These are phyloP conservation scores for Tetragonisca angustula DNA, from an alignment of 2,888 invertebrate genomes.

Conservation along the genomic window DNA sequence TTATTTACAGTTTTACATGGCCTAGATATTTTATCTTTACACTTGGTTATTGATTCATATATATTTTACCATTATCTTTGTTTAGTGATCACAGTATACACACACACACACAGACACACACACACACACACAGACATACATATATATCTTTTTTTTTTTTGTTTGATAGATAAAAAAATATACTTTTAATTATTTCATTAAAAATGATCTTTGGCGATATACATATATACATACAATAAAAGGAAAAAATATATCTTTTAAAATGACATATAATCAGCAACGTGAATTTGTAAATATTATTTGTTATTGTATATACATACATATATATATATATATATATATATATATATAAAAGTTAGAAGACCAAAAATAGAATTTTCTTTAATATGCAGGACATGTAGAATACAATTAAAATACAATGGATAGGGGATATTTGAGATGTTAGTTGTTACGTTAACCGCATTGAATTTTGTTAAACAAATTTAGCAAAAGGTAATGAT, in stretches of 20 bases:
- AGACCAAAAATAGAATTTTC: conserved; percentile 44
- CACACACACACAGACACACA: not conserved
- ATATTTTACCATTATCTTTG: conserved; percentile 1
- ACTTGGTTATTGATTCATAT: conserved; percentile 15
- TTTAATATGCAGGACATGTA: conserved; percentile 51
- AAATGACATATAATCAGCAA: conserved; percentile 64
- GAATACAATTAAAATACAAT: conserved; percentile 6
- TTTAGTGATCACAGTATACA: conserved; percentile 35
- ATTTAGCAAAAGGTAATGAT: conserved; percentile 7
- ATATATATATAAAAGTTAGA: conserved; percentile 25
- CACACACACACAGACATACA: too few relatives aligned
- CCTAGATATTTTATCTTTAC: conserved; percentile 48
- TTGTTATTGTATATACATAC: conserved; percentile 65
- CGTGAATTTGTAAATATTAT: conserved; percentile 76
- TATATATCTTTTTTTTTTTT: not conserved
- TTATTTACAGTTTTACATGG: conserved; percentile 28
- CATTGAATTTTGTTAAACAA: conserved; percentile 52
- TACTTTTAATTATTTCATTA: conserved; percentile 33
- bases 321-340: not conserved
- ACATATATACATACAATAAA: conserved; percentile 23
- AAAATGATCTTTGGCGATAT: conserved; percentile 41
- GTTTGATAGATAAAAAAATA: conserved; percentile 14
- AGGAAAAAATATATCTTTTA: conserved; percentile 55
- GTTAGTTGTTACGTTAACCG: conserved; percentile 49
- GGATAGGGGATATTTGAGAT: conserved; percentile 22